These are phyloP conservation scores for Rhagologus leucostigma DNA, from an alignment of 2,113 vertebrate species.

Conservation along the genomic window DNA sequence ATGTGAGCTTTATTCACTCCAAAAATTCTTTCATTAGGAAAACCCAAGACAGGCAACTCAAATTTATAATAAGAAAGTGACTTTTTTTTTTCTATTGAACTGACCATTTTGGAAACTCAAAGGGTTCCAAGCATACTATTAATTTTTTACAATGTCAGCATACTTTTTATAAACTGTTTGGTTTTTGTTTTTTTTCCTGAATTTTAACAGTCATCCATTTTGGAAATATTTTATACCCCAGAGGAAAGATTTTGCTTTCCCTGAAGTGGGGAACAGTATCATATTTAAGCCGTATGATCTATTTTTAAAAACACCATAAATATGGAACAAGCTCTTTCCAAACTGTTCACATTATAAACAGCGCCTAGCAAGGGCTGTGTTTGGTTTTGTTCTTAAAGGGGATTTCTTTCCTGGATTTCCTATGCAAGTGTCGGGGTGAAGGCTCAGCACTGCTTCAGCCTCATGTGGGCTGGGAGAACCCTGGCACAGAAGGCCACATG, in stretches of 20 bases:
- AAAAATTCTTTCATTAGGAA: constrained; percentile 50
- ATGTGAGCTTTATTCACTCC: constrained; percentile 35
- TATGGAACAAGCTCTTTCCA: constrained; percentile 29
- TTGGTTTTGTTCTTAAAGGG: neutral
- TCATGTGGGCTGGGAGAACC: rapidly evolving
- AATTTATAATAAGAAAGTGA: constrained; percentile 53
- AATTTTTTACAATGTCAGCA: constrained; percentile 67
- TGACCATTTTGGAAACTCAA: constrained; percentile 53
- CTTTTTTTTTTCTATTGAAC: constrained; percentile 41
- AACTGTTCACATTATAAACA: neutral
- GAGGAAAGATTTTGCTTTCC: constrained; percentile 54
- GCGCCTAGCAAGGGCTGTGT: neutral
- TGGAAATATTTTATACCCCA: constrained; percentile 64
- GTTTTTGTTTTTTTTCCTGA: neutral
- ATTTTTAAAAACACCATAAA: constrained; percentile 57
- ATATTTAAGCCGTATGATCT: constrained; percentile 62
- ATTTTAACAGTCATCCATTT: constrained; percentile 40
- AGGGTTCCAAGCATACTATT: constrained; percentile 62
- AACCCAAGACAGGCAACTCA: constrained; percentile 54
- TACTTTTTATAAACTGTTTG: constrained; percentile 66
- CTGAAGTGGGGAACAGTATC: constrained; percentile 41
- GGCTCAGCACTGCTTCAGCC: neutral
- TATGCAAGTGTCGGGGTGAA: neutral
- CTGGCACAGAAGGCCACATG: rapidly evolving
- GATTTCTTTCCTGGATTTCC: neutral